phyloP scores from a whole-genome alignment of 2,113 vertebrate species.

The Chaetura pelagica region DNA sequence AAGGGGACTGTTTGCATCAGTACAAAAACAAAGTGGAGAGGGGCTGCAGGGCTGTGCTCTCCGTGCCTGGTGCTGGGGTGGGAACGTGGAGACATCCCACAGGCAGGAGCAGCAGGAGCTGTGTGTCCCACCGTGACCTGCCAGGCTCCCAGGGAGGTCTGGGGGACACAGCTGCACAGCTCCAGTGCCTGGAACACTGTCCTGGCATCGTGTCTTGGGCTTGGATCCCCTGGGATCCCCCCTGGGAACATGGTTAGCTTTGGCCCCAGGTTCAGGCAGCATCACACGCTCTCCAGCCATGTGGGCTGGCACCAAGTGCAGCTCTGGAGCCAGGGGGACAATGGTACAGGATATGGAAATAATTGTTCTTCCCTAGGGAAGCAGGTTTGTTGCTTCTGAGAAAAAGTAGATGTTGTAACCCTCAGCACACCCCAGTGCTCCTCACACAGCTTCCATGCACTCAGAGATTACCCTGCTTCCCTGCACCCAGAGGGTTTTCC shows the following conservation, averaged over 20 bases:
- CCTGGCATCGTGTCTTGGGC: background rate
- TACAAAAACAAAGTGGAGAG: background rate
- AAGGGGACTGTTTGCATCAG: background rate
- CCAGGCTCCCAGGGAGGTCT: background rate
- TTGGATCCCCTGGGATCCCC: background rate
- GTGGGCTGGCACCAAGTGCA: background rate
- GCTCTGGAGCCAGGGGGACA: background rate
- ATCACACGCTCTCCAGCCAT: background rate
- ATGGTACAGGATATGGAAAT: background rate
- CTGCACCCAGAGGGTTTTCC: background rate
- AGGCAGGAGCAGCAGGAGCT: background rate
- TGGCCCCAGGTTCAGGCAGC: rapidly evolving
- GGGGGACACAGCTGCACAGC: background rate
- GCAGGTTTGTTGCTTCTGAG: background rate
- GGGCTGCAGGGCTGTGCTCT: background rate
- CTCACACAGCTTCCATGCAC: background rate
- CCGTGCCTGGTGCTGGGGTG: rapidly evolving
- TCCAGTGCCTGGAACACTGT: rapidly evolving
- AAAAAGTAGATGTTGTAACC: background rate
- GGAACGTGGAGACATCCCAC: background rate
- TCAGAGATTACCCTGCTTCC: background rate
- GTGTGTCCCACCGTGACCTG: background rate
- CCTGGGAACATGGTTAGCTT: background rate
- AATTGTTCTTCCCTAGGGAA: background rate
- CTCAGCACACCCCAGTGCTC: background rate